phyloP scores from a whole-genome alignment of 2,888 invertebrate genomes.

The Aspidiotus rigidus region DNA sequence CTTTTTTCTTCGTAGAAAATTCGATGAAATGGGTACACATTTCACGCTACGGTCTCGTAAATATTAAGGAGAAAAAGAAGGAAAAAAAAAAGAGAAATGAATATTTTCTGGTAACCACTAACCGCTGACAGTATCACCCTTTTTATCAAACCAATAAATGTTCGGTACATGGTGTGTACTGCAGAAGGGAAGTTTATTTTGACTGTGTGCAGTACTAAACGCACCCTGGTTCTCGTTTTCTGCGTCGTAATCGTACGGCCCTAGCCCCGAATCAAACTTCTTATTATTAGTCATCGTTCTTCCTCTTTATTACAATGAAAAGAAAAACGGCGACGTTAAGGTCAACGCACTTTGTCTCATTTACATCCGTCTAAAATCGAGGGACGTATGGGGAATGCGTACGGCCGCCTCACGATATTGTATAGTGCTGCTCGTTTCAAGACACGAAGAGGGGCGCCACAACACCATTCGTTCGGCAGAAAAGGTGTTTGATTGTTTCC shows the following conservation, averaged over 20 bases:
- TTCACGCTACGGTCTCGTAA: too few relatives aligned
- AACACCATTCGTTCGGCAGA: conserved; percentile 1
- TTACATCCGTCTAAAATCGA: conserved; percentile 3
- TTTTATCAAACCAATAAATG: conserved; percentile 2
- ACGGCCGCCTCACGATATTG: conserved; percentile 1
- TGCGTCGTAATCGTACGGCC: conserved; percentile 2
- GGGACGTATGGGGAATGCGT: neutral
- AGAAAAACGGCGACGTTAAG: neutral
- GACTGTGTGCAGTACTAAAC: neutral
- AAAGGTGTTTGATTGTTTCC: conserved; percentile 2
- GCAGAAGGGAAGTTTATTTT: neutral
- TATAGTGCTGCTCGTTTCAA: neutral
- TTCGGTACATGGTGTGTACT: neutral
- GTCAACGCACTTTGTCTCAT: conserved; percentile 4
- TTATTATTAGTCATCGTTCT: conserved; percentile 1
- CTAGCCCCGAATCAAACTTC: conserved; percentile 2
- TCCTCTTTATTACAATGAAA: conserved; percentile 2
- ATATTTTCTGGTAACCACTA: conserved; percentile 4
- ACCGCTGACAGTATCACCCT: conserved; percentile 4
- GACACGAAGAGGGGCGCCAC: neutral
- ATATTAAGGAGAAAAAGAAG: too few relatives aligned
- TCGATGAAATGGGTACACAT: too few relatives aligned
- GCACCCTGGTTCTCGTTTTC: neutral
- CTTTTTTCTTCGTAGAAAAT: too few relatives aligned
- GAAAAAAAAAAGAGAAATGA: neutral